Percentiles rank a stretch among this genome's conserved stretches.
Evolutionary conservation across 2,113 vertebrate species (phyloP).

Genomic region (Colaptes auratus): DNA sequence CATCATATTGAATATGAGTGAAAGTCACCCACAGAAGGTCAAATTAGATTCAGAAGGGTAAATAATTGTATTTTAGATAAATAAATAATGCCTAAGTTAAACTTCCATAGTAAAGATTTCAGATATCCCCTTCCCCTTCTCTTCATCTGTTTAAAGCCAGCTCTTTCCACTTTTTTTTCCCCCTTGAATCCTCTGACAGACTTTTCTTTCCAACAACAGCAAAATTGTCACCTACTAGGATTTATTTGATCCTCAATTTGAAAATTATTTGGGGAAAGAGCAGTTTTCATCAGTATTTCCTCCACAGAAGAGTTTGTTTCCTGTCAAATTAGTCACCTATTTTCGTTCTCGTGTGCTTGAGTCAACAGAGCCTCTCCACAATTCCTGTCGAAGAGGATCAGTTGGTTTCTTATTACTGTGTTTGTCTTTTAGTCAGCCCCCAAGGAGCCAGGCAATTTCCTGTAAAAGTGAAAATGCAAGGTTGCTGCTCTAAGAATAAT

Average conservation of each 20-base stretch:
- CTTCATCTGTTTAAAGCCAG: background rate
- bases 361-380: background rate
- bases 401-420: slow-evolving; percentile 33
- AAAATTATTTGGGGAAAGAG: background rate
- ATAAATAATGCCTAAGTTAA: background rate
- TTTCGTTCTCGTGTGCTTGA: background rate
- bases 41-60: background rate
- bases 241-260: background rate
- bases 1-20: background rate
- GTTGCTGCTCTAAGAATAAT: slow-evolving; percentile 14
- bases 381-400: background rate
- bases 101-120: background rate
- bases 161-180: background rate
- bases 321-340: background rate
- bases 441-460: slow-evolving; percentile 26
- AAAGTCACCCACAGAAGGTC: background rate
- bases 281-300: background rate
- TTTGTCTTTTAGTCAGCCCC: slow-evolving; percentile 15
- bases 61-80: background rate
- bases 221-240: background rate
- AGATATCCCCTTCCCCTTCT: background rate
- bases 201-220: background rate
- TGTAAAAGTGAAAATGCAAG: slow-evolving; percentile 37
- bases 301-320: background rate
- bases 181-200: background rate